Evolutionary conservation across 2,797 vertebrate genomes (phyloP).

Genomic region (Sus cebifrons): DNA sequence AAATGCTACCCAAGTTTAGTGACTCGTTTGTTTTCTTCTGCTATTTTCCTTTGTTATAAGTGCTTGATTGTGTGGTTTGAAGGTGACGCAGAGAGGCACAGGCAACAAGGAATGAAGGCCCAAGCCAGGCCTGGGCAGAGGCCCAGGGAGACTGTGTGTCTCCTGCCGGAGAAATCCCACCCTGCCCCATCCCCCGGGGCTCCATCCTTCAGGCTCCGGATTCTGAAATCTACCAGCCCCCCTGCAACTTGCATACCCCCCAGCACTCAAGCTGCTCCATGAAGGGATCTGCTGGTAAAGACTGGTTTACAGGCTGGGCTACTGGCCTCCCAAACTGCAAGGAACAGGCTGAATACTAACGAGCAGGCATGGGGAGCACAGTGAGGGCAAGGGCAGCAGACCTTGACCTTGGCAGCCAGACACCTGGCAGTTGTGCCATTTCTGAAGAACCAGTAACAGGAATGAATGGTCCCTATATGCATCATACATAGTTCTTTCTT

Average conservation of each 20-base stretch:
- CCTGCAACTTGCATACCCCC: neutral
- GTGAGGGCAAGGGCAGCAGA: rapidly evolving
- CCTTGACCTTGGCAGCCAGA: constrained; percentile 19
- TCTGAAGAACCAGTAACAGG: neutral
- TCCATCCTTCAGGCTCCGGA: neutral
- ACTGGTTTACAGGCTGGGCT: neutral
- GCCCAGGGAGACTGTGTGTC: neutral
- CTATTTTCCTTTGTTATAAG: constrained; percentile 15
- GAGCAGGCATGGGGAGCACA: neutral
- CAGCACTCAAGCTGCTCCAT: neutral
- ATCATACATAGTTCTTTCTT: too few relatives aligned
- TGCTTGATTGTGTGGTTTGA: neutral
- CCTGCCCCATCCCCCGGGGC: neutral
- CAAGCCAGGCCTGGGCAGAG: constrained; percentile 13
- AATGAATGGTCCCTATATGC: too few relatives aligned
- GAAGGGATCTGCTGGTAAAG: neutral
- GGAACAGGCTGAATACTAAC: neutral
- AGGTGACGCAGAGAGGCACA: constrained; percentile 15
- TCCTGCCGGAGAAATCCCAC: neutral
- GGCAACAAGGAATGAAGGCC: neutral
- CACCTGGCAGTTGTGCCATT: neutral
- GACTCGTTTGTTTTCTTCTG: constrained; percentile 1
- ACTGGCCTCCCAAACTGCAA: neutral
- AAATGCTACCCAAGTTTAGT: neutral
- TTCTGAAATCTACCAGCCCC: neutral